Conservation (phyloP, 1,140 invertebrate genomes). For the Xylocopa sonorina region DNA sequence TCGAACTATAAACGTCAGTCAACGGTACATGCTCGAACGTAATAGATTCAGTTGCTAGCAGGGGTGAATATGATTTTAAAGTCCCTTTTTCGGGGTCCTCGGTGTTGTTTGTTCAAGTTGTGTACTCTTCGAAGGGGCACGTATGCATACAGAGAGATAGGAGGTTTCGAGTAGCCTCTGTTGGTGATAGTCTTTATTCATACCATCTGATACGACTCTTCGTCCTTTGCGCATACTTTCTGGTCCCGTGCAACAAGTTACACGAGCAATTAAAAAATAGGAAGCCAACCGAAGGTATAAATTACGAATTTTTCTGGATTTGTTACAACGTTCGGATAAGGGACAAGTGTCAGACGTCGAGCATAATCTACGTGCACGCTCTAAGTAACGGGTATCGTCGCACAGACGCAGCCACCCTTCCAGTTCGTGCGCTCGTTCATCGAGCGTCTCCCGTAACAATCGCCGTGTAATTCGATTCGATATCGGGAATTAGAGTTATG, state of each 20-base stretch:
- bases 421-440: conserved; percentile 34
- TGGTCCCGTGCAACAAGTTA: conserved; percentile 27
- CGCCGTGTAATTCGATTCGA: conserved; percentile 79
- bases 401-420: conserved; percentile 33
- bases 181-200: background rate
- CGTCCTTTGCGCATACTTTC: background rate
- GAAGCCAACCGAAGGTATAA: too few species aligned
- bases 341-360: conserved; percentile 11
- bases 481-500: conserved; percentile 76
- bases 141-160: background rate
- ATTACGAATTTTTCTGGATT: too few species aligned
- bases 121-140: conserved; percentile 27
- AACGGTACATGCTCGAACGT: conserved; percentile 7
- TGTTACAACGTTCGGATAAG: background rate
- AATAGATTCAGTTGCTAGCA: conserved; percentile 45
- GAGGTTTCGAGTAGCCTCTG: conserved; percentile 13
- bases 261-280: background rate
- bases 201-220: background rate
- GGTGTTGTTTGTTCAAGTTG: conserved; percentile 38
- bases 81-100: conserved; percentile 19
- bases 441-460: conserved; percentile 56
- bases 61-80: conserved; percentile 41
- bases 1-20: conserved; percentile 7
- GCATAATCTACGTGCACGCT: background rate
- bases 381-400: conserved; percentile 30